phyloP scores from a whole-genome alignment of 2,113 vertebrate genomes.

The Willisornis vidua region DNA sequence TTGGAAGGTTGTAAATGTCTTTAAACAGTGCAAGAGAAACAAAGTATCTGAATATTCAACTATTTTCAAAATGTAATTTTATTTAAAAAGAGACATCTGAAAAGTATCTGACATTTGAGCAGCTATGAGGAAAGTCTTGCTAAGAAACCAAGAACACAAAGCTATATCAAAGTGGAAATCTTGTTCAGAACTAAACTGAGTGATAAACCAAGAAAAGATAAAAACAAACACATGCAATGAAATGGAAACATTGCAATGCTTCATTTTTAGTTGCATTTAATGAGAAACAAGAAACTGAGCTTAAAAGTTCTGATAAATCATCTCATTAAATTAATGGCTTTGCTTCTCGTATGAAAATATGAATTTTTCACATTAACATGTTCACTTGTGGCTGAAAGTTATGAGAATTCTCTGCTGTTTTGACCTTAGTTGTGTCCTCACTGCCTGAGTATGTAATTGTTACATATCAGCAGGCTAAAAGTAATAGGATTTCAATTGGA shows the following conservation, averaged over 20 bases:
- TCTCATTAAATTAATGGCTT: background rate
- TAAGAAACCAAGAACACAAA: background rate
- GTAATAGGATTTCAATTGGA: background rate
- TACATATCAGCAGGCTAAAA: background rate
- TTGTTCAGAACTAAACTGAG: background rate
- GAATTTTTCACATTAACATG: background rate
- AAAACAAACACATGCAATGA: background rate
- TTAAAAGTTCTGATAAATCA: background rate
- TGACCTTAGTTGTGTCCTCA: background rate
- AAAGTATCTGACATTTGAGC: background rate
- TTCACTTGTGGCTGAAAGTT: background rate
- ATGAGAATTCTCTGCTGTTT: background rate
- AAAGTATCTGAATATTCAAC: background rate
- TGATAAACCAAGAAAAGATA: background rate
- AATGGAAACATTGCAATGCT: background rate
- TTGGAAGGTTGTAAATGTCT: background rate
- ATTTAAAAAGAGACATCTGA: background rate
- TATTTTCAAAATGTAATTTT: background rate
- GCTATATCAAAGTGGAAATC: background rate
- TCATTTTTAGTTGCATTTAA: background rate
- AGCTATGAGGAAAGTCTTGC: background rate
- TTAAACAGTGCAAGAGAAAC: background rate
- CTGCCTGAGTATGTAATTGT: background rate
- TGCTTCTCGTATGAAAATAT: background rate
- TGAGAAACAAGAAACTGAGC: background rate